phyloP scores from a whole-genome alignment of 2,888 invertebrate species.

The Lasius fuliginosus region DNA sequence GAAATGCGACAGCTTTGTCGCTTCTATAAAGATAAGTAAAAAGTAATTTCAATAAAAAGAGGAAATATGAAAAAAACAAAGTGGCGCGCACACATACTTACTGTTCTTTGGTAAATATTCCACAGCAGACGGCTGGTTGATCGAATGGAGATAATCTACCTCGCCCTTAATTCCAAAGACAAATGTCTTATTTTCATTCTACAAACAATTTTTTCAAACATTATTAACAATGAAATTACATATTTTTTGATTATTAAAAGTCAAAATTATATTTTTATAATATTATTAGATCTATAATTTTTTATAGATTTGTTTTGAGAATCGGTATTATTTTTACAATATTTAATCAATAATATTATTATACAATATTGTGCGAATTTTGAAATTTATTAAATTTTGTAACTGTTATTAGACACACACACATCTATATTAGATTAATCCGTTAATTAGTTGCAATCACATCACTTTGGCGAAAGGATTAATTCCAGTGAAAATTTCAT shows the following conservation, averaged over 20 bases:
- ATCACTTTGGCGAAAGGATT: not conserved
- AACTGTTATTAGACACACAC: not conserved
- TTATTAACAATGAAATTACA: not conserved
- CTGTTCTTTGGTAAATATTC: slow-evolving; percentile 78
- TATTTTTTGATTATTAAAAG: slow-evolving; percentile 1
- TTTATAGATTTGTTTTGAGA: not conserved
- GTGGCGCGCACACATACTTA: slow-evolving; percentile 61
- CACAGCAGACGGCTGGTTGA: slow-evolving; percentile 50
- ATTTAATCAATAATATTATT: not conserved
- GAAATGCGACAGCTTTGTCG: slow-evolving; percentile 76
- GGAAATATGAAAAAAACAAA: not conserved
- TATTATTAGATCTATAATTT: not conserved
- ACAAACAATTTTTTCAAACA: slow-evolving; percentile 61
- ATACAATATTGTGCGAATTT: not conserved
- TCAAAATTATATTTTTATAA: not conserved
- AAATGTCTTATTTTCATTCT: slow-evolving; percentile 72
- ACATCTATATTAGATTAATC: not conserved
- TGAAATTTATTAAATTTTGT: not conserved
- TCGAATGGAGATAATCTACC: slow-evolving; percentile 58
- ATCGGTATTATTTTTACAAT: not conserved
- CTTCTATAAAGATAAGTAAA: slow-evolving; percentile 63
- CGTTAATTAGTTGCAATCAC: not conserved
- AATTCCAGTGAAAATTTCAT: not conserved
- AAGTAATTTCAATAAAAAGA: not conserved
- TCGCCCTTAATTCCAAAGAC: slow-evolving; percentile 54